phyloP scores from a whole-genome alignment of 2,797 vertebrate species.

The Bradypus variegatus region DNA sequence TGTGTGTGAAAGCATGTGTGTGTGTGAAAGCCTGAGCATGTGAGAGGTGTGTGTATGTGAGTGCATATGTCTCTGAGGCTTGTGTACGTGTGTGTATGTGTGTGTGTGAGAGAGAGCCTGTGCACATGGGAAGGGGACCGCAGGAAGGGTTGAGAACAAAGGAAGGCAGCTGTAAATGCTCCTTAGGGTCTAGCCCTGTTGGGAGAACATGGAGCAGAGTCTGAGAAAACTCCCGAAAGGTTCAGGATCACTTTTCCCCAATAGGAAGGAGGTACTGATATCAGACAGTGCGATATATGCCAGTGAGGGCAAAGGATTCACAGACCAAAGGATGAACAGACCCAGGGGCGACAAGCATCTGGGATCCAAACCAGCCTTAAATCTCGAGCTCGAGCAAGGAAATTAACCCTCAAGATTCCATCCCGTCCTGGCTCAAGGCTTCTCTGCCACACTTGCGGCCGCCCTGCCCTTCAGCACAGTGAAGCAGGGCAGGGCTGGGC shows the following conservation, averaged over 20 bases:
- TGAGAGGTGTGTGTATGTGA: too few species aligned
- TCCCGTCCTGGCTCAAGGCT: neutral
- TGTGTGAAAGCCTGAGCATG: too few species aligned
- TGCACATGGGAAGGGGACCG: rapidly evolving
- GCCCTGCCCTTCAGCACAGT: neutral
- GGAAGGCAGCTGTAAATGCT: neutral
- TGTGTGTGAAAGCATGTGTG: too few species aligned
- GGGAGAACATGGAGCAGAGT: neutral
- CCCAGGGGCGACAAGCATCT: neutral
- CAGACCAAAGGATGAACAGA: neutral
- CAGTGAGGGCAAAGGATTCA: rapidly evolving
- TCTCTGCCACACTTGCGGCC: neutral
- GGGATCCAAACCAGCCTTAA: neutral
- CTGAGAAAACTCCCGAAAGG: neutral
- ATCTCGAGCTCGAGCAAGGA: neutral
- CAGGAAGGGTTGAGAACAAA: neutral
- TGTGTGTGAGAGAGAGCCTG: neutral
- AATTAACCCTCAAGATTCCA: too few species aligned
- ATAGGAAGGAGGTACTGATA: rapidly evolving
- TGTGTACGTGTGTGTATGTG: too few species aligned
- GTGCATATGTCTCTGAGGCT: too few species aligned
- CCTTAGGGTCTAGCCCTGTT: neutral
- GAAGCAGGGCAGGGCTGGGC: neutral
- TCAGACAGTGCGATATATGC: neutral
- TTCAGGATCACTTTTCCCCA: neutral